Base-by-base conservation (phyloP, 30 jellyfish, hydroid and myxozoan genomes). In the Turritopsis rubra region DNA sequence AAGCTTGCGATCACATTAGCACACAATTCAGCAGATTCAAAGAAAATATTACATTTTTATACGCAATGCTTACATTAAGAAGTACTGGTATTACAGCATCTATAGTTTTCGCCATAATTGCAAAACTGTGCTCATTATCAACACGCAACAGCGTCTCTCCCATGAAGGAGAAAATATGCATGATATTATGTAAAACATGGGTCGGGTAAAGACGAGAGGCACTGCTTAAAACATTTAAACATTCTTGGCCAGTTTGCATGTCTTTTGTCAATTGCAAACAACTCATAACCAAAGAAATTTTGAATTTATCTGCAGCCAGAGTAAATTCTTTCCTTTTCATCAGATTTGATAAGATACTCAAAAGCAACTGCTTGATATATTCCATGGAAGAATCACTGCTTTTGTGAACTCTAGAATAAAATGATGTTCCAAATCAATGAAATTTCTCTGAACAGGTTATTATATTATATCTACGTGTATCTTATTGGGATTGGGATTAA, bases 141-240 rank as follows among this genome's bases (percentile, higher is more conserved):
- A 87, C 89, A 16, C 92, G 89, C 20, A 92, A 79, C 75, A 92
- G 88, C 27, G 87, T 84, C 21, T 87, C 93, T 1, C 98, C 98
- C 98, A 92, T 92, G 87, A 92, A 92, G 24, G 98, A 83, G 78
- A 92, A 92, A 19, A 92, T 88, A 26, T 95, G 78, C 98, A 92
- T 92, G 23, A 92, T 73, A 79, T 87, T 87, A 60, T 92, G 98
- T 75, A 92, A 79, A 19, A 92, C 96, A 79, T 79, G 85, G n/a
- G 91, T 91, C 81, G 98, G 98, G 52, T 85, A 92, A 21, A 87
- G 86, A 52, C 80, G 79, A 20, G 98, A 95, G 8, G 96, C 91
- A 71, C 66, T 85, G 53, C 96, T 88, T 52, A 92, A 95, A 24
- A 92, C 84, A 17, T 82, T 81, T 87, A 92, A 74, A 13, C 96